A percentile compares a stretch with the other conserved stretches of the same genome.
Conservation (phyloP, 30 jellyfish, hydroid and myxozoan species). For the Rhopilema esculentum region DNA sequence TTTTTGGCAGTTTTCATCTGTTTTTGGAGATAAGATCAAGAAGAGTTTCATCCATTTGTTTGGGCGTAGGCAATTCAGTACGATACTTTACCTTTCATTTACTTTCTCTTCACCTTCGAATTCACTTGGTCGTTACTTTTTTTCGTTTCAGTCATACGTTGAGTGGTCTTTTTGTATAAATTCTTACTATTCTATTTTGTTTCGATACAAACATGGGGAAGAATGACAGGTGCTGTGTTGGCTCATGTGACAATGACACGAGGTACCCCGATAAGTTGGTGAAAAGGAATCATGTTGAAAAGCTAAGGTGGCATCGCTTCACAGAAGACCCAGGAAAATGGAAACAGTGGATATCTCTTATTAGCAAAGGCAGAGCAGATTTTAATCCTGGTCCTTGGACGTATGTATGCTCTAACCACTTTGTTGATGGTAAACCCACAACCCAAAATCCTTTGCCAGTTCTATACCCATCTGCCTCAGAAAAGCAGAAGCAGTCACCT, state of each 20-base stretch:
- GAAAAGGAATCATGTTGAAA: too few species aligned
- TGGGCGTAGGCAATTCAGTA: neutral
- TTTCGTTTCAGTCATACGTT: neutral
- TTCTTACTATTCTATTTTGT: neutral
- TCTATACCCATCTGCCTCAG: slow-evolving; percentile 13
- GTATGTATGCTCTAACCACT: slow-evolving; percentile 63
- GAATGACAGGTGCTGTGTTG: slow-evolving; percentile 10
- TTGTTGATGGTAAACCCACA: slow-evolving; percentile 32
- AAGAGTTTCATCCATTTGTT: neutral
- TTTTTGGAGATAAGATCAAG: neutral
- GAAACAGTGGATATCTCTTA: slow-evolving; percentile 8
- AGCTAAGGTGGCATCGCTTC: slow-evolving; percentile 32
- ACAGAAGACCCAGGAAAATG: slow-evolving; percentile 21
- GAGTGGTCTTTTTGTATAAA: neutral
- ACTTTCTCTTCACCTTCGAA: neutral
- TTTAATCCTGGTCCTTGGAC: slow-evolving; percentile 47
- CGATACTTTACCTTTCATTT: neutral
- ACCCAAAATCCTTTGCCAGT: slow-evolving; percentile 19
- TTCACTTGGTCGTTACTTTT: neutral
- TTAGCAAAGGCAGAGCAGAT: slow-evolving; percentile 25
- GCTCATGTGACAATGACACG: slow-evolving; percentile 5
- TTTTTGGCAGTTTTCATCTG: neutral
- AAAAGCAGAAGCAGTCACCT: neutral
- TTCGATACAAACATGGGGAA: neutral
- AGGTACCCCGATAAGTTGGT: slow-evolving; percentile 8